These are phyloP conservation scores for Lymantria monacha DNA, from an alignment of 2,888 invertebrate genomes.

Conservation along the genomic window DNA sequence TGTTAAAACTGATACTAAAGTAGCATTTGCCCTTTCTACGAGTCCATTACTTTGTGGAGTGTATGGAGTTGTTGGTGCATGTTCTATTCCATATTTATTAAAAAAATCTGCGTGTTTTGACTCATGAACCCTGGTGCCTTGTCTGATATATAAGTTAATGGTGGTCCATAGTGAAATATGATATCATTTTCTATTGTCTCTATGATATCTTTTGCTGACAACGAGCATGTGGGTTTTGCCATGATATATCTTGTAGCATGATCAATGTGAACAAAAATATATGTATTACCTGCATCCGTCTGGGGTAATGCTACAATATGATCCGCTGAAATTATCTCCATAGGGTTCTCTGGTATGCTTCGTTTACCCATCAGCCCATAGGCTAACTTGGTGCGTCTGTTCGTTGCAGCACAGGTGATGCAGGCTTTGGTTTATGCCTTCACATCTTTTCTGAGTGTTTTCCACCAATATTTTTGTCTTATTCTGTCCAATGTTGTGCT, in stretches of 20 bases:
- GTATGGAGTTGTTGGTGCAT: conserved; percentile 9
- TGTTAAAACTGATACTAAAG: too few species aligned
- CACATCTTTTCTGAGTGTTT: conserved; percentile 10
- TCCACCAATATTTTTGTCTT: neutral
- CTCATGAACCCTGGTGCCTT: too few species aligned
- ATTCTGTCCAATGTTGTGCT: neutral
- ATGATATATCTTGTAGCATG: conserved; percentile 13
- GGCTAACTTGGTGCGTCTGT: neutral
- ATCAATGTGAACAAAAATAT: conserved; percentile 16
- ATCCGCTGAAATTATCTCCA: neutral
- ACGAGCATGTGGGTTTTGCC: conserved; percentile 8
- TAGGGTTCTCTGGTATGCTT: neutral
- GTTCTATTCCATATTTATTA: neutral
- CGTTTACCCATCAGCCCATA: neutral
- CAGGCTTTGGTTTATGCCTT: neutral
- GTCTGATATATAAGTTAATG: too few species aligned
- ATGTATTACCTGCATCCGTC: conserved; percentile 11
- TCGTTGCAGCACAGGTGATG: neutral
- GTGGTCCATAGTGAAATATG: conserved; percentile 10
- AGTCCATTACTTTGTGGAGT: conserved; percentile 11
- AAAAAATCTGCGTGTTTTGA: neutral
- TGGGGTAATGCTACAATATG: conserved; percentile 3
- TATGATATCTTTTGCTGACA: conserved; percentile 7
- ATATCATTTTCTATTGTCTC: conserved; percentile 12
- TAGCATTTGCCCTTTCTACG: neutral